phyloP scores from a whole-genome alignment of 2,888 invertebrate species.

The Pyrrhia umbra region DNA sequence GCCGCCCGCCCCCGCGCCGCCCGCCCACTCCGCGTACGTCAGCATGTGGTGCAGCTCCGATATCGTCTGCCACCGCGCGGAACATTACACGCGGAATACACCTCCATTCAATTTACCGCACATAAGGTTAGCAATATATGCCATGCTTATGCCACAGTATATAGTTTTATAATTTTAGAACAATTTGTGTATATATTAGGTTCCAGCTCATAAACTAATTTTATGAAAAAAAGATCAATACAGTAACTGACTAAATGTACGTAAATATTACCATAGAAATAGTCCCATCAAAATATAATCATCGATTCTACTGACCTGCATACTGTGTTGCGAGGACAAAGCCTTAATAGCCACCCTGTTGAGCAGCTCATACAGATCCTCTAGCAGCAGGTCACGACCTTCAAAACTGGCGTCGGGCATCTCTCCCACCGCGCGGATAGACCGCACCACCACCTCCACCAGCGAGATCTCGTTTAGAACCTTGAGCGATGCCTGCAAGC shows the following conservation, averaged over 20 bases:
- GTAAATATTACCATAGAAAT: too few relatives aligned
- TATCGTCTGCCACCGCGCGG: conserved; percentile 87
- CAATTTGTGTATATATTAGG: too few relatives aligned
- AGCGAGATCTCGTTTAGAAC: conserved; percentile 77
- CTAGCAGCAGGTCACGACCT: conserved; percentile 76
- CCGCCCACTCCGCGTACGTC: conserved; percentile 81
- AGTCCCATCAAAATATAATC: too few relatives aligned
- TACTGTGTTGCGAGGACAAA: conserved; percentile 72
- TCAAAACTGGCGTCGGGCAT: conserved; percentile 69
- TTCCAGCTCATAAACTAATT: too few relatives aligned
- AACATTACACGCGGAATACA: too few relatives aligned
- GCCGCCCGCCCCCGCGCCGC: conserved; percentile 72
- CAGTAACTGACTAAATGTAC: too few relatives aligned
- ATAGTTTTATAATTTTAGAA: too few relatives aligned
- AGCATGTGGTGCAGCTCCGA: conserved; percentile 90
- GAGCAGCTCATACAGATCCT: conserved; percentile 78
- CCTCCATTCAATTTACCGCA: too few relatives aligned
- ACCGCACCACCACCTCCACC: conserved; percentile 78
- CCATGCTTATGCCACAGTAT: too few relatives aligned
- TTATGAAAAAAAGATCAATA: too few relatives aligned
- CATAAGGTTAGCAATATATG: too few relatives aligned
- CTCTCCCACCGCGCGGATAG: conserved; percentile 74
- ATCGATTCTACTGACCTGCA: conserved; percentile 74
- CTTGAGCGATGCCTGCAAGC: conserved; percentile 77
- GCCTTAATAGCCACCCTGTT: conserved; percentile 75